phyloP scores from a whole-genome alignment of 2,888 invertebrate genomes.

The Itoplectis maculator region DNA sequence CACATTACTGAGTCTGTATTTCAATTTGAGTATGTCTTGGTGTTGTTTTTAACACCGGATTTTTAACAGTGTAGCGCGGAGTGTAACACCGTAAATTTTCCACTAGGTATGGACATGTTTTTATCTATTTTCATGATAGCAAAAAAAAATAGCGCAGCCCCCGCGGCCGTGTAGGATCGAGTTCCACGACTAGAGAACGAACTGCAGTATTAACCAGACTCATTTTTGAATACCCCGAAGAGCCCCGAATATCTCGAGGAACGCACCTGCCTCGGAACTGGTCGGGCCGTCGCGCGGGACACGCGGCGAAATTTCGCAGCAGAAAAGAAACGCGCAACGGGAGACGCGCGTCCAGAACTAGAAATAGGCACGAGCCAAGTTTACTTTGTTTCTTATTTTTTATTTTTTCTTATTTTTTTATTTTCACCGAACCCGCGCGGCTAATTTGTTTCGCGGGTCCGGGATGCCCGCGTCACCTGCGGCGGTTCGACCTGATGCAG shows the following conservation, averaged over 20 bases:
- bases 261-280: slow-evolving; percentile 75
- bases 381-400: slow-evolving; percentile 10
- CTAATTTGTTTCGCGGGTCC: slow-evolving; percentile 78
- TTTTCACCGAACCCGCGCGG: slow-evolving; percentile 61
- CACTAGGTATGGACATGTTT: no score
- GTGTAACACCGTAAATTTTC: no score
- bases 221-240: slow-evolving; percentile 72
- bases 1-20: no score
- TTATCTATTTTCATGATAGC: no score
- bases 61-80: no score
- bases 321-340: slow-evolving; percentile 60
- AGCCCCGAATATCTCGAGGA: slow-evolving; percentile 31
- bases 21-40: no score
- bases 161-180: slow-evolving; percentile 36
- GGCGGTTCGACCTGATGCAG: slow-evolving; percentile 68
- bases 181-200: slow-evolving; percentile 32
- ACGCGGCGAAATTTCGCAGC: no score
- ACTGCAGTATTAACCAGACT: slow-evolving; percentile 46
- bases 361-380: slow-evolving; percentile 72
- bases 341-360: slow-evolving; percentile 72
- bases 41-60: no score
- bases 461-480: slow-evolving; percentile 75
- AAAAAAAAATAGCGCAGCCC: slow-evolving; percentile 32
- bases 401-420: slow-evolving; percentile 44
- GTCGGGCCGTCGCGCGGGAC: slow-evolving; percentile 50